Conservation (phyloP, 2,113 vertebrate genomes). For the Hemiprocne comata region DNA sequence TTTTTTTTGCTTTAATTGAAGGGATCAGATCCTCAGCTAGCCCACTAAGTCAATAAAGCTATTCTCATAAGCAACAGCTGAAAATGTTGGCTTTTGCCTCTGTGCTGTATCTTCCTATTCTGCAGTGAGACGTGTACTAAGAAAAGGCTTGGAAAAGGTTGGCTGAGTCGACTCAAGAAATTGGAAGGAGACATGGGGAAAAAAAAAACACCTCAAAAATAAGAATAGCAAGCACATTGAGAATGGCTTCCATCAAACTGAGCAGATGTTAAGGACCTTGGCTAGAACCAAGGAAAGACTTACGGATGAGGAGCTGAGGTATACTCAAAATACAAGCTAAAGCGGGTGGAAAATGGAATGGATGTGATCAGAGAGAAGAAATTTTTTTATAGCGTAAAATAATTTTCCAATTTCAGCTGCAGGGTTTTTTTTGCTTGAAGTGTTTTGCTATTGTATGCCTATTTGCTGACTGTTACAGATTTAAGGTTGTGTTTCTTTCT, state of each 20-base stretch:
- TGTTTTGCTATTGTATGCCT: constrained; percentile 4
- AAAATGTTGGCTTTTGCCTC: constrained; percentile 45
- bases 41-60: constrained; percentile 2
- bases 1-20: background rate
- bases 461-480: constrained; percentile 43
- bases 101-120: constrained; percentile 11
- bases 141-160: constrained; percentile 47
- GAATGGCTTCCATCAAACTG: background rate
- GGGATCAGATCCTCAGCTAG: background rate
- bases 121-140: constrained; percentile 14
- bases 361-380: background rate
- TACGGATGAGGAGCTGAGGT: background rate
- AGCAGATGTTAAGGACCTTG: constrained; percentile 35
- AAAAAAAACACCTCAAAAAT: background rate
- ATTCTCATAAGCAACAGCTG: constrained; percentile 23
- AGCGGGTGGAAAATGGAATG: background rate
- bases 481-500: constrained; percentile 46
- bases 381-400: constrained; percentile 15
- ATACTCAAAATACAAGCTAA: constrained; percentile 26
- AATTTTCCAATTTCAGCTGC: constrained; percentile 19
- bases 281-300: constrained; percentile 19
- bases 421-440: background rate
- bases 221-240: constrained; percentile 3
- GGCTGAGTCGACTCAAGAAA: constrained; percentile 6
- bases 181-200: background rate